Percentiles rank a stretch among this genome's conserved stretches.
phyloP scores from a whole-genome alignment of 2,113 vertebrate genomes.

The Chionodraco myersi region DNA sequence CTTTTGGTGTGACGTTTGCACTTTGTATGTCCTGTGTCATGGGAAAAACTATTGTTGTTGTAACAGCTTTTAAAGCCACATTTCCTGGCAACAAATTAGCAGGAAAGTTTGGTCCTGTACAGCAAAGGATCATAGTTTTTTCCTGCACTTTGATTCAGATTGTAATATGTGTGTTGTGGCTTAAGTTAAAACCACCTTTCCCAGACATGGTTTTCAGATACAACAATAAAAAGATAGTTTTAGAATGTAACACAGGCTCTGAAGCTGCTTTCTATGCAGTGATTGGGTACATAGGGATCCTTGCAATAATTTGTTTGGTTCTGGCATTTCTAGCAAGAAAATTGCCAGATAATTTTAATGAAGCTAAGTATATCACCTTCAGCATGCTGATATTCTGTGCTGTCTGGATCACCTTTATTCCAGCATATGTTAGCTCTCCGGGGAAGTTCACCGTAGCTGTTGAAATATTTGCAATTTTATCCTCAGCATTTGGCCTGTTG shows the following conservation, averaged over 20 bases:
- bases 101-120: conserved; percentile 63
- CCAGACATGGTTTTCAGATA: conserved; percentile 73
- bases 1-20: conserved; percentile 78
- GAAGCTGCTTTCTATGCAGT: conserved; percentile 77
- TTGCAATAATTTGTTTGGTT: conserved; percentile 72
- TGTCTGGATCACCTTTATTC: conserved; percentile 84
- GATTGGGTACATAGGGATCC: conserved; percentile 80
- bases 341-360: conserved; percentile 84
- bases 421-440: conserved; percentile 84
- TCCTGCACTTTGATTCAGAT: conserved; percentile 81
- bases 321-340: conserved; percentile 82
- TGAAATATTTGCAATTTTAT: conserved; percentile 84
- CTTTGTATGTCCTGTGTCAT: conserved; percentile 79
- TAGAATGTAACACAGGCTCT: conserved; percentile 83
- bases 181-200: conserved; percentile 77
- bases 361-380: conserved; percentile 84
- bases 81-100: conserved; percentile 60
- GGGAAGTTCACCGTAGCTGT: conserved; percentile 84
- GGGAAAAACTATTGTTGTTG: conserved; percentile 78
- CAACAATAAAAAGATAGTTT: conserved; percentile 75
- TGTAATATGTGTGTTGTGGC: conserved; percentile 79
- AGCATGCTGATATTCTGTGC: conserved; percentile 86
- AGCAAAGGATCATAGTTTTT: conserved; percentile 79
- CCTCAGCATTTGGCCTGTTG: conserved; percentile 78
- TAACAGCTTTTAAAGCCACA: conserved; percentile 77